Conservation (phyloP, 2,113 vertebrate genomes). For the Callocephalon fimbriatum region DNA sequence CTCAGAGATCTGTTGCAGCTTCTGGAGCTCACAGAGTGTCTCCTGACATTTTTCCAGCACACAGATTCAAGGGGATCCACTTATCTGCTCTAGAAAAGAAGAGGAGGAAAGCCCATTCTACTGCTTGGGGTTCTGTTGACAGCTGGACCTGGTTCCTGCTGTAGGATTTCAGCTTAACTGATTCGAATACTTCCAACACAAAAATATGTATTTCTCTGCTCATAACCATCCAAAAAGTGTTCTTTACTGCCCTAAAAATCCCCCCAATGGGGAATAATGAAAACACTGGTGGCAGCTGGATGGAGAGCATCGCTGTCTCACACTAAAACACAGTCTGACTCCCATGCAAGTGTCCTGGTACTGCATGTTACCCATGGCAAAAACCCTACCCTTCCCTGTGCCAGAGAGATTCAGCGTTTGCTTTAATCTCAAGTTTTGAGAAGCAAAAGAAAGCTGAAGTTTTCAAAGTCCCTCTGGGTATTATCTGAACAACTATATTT, state of each 20-base stretch:
- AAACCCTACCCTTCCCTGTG: accelerated
- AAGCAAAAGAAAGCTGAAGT: background rate
- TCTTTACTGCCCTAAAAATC: background rate
- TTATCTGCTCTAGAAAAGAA: background rate
- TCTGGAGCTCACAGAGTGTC: background rate
- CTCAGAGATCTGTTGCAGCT: background rate
- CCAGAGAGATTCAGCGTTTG: background rate
- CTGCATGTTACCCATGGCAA: accelerated
- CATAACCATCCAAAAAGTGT: background rate
- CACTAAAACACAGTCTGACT: background rate
- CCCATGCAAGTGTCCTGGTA: background rate
- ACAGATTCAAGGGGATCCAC: background rate
- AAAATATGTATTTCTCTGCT: background rate
- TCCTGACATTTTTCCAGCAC: background rate
- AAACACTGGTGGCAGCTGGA: background rate
- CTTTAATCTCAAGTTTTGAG: background rate
- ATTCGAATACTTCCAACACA: background rate
- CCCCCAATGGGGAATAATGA: background rate
- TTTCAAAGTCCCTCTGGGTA: background rate
- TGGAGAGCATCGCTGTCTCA: background rate
- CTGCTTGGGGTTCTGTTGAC: background rate
- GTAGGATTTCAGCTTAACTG: background rate
- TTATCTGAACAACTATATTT: background rate
- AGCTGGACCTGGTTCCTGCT: background rate
- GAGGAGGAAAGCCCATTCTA: background rate